Evolutionary conservation across 2,888 invertebrate genomes (phyloP).

Genomic region (Cacoxenus indagator): DNA sequence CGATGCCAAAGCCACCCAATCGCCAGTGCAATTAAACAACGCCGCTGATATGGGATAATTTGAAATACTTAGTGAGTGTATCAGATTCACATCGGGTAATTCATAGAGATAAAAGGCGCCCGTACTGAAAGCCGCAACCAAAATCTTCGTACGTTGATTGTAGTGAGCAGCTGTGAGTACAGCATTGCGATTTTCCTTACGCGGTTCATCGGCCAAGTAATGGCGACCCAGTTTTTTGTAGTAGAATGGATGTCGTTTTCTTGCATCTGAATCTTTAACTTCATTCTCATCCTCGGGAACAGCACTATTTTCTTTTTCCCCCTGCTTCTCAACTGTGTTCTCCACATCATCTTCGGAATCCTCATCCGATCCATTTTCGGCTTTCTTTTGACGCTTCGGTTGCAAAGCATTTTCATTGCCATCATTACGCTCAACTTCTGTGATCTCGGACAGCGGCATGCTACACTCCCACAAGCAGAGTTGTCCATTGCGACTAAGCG

Average conservation of each 20-base stretch:
- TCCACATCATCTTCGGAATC: slow-evolving; percentile 80
- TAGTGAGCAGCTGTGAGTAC: slow-evolving; percentile 86
- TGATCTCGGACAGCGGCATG: slow-evolving; percentile 79
- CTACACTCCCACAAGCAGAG: slow-evolving; percentile 85
- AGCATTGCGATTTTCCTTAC: slow-evolving; percentile 76
- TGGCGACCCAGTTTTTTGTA: slow-evolving; percentile 82
- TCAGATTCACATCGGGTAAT: slow-evolving; percentile 91
- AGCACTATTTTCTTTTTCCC: slow-evolving; percentile 17
- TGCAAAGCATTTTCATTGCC: slow-evolving; percentile 20
- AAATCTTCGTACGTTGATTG: slow-evolving; percentile 82
- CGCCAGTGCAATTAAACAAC: slow-evolving; percentile 87
- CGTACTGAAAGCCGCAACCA: slow-evolving; percentile 91
- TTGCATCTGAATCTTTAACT: slow-evolving; percentile 64
- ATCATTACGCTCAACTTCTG: slow-evolving; percentile 31
- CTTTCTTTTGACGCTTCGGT: slow-evolving; percentile 13
- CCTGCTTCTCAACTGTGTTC: slow-evolving; percentile 47
- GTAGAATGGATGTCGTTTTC: slow-evolving; percentile 71
- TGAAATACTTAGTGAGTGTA: slow-evolving; percentile 91
- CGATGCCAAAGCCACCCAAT: slow-evolving; percentile 97
- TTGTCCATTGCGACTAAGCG: slow-evolving; percentile 87
- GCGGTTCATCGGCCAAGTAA: slow-evolving; percentile 80
- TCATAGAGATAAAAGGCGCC: slow-evolving; percentile 96
- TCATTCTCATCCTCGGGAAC: slow-evolving; percentile 71
- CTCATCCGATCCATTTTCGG: slow-evolving; percentile 74
- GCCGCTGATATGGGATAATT: slow-evolving; percentile 86